Conservation (phyloP, 2,888 invertebrate genomes). For the Timandra comae region DNA sequence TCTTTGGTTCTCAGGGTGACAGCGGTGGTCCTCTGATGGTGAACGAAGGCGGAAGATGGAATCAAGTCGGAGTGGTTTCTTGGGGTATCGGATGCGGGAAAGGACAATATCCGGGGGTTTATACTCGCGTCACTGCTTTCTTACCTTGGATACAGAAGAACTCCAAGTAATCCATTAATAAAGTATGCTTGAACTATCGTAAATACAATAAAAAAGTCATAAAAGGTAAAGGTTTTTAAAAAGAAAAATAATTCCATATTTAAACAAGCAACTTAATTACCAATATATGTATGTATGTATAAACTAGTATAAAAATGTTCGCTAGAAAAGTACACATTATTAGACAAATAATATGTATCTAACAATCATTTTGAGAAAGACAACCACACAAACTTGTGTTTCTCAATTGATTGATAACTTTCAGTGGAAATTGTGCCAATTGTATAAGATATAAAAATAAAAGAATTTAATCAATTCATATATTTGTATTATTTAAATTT, state of each 20-base stretch:
- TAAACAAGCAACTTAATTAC: no score
- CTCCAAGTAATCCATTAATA: constrained; percentile 79
- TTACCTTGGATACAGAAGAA: constrained; percentile 92
- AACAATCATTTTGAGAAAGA: constrained; percentile 71
- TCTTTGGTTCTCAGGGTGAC: constrained; percentile 83
- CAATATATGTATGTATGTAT: no score
- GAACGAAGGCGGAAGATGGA: constrained; percentile 84
- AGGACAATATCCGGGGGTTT: constrained; percentile 93
- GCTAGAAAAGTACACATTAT: neutral
- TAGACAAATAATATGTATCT: neutral
- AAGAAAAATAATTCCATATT: no score
- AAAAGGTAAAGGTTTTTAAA: no score
- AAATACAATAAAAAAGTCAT: no score
- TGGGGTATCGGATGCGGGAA: constrained; percentile 96
- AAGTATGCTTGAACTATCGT: no score
- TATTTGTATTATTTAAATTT: constrained; percentile 12
- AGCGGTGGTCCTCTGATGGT: constrained; percentile 93
- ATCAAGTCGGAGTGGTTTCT: constrained; percentile 91
- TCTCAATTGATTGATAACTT: constrained; percentile 59
- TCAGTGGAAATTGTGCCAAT: constrained; percentile 44
- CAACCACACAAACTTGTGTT: constrained; percentile 59
- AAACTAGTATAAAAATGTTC: neutral
- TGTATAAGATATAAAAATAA: constrained; percentile 33
- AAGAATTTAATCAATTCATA: constrained; percentile 15
- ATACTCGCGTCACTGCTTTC: constrained; percentile 89